These are phyloP conservation scores for Neotoma lepida DNA, from an alignment of 2,113 vertebrate species.

Conservation along the genomic window DNA sequence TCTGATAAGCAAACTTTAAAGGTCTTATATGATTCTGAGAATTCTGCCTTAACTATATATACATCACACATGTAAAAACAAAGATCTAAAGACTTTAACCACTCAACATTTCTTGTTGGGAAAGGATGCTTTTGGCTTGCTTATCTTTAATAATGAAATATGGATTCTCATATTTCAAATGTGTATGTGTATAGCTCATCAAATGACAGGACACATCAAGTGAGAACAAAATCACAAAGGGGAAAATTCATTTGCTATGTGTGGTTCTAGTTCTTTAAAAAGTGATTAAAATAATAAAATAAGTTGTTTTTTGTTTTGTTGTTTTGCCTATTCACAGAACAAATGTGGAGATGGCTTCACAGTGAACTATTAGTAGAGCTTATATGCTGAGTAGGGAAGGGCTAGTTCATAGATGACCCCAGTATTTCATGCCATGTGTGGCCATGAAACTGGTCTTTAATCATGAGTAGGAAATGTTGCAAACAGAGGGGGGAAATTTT, in stretches of 20 bases:
- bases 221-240: background rate
- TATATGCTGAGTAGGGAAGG: background rate
- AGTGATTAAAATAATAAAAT: background rate
- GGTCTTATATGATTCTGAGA: constrained; percentile 18
- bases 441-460: constrained; percentile 9
- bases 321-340: background rate
- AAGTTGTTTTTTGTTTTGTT: background rate
- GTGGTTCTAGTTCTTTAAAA: background rate
- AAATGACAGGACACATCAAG: background rate
- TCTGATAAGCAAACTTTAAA: constrained; percentile 19
- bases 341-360: background rate
- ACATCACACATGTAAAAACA: background rate
- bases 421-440: background rate
- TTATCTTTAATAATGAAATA: background rate
- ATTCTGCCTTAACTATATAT: constrained; percentile 16
- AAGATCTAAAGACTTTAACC: background rate
- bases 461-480: background rate
- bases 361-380: background rate
- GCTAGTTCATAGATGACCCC: background rate
- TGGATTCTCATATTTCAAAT: constrained; percentile 16
- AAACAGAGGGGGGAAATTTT: background rate
- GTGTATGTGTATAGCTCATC: background rate
- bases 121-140: background rate
- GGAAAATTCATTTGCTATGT: background rate
- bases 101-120: background rate